phyloP scores from a whole-genome alignment of 2,797 vertebrate species.

The Nyctibius grandis region DNA sequence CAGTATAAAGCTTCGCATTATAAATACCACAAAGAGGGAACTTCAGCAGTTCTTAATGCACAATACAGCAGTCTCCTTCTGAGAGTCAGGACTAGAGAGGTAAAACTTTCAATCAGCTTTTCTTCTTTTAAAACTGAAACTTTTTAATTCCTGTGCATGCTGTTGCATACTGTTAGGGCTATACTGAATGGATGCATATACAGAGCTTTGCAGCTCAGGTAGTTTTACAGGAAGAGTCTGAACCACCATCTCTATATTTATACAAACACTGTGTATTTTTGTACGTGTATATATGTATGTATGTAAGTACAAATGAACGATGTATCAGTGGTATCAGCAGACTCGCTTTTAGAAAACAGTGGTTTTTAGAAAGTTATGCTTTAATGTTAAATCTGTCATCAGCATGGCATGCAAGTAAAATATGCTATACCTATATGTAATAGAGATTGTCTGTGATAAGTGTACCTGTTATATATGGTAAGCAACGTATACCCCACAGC shows the following conservation, averaged over 20 bases:
- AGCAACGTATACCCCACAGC: not conserved
- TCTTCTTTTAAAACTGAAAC: conserved; percentile 47
- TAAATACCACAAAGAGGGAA: conserved; percentile 70
- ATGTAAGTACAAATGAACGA: not conserved
- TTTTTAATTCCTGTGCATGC: conserved; percentile 55
- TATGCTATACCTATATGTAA: not conserved
- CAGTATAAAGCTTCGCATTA: conserved; percentile 77
- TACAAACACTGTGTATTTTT: not conserved
- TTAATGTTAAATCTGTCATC: conserved; percentile 40
- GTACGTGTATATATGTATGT: not conserved
- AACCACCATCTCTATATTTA: not conserved
- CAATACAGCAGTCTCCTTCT: conserved; percentile 69
- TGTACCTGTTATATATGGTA: not conserved
- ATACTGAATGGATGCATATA: not conserved
- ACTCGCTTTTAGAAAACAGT: not conserved
- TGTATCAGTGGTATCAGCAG: not conserved
- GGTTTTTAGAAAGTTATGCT: conserved; percentile 30
- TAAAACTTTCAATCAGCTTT: conserved; percentile 67
- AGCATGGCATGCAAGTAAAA: not conserved
- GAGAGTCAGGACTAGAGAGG: conserved; percentile 69
- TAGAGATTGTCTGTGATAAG: not conserved
- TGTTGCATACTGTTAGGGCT: conserved; percentile 5
- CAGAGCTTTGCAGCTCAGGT: conserved; percentile 31
- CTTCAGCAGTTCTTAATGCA: conserved; percentile 72
- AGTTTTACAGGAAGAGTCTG: not conserved